Percentiles rank a stretch among this genome's conserved stretches.
Conservation (phyloP, 2,113 vertebrate genomes). For the Cololabis saira region DNA sequence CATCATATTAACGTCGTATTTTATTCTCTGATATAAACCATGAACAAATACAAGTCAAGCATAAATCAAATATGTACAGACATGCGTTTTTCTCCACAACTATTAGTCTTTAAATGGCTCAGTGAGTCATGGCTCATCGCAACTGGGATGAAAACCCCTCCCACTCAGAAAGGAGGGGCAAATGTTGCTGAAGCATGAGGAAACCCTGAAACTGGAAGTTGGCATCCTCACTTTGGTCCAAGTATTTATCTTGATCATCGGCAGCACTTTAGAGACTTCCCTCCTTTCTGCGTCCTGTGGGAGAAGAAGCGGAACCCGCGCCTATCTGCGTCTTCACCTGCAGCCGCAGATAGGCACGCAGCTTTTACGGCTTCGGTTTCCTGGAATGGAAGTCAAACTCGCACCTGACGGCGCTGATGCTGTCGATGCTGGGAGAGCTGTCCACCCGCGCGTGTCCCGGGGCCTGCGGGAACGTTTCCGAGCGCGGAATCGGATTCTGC, state of each 20-base stretch:
- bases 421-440: conserved; percentile 79
- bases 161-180: conserved; percentile 32
- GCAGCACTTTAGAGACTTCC: too few species aligned
- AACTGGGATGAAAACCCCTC: conserved; percentile 27
- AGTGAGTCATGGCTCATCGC: neutral
- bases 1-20: neutral
- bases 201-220: neutral
- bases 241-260: too few species aligned
- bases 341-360: neutral
- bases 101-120: too few species aligned
- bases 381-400: conserved; percentile 78
- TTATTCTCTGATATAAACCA: conserved; percentile 12
- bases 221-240: neutral
- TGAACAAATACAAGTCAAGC: neutral
- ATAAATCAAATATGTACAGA: too few species aligned
- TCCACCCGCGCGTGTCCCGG: conserved; percentile 69
- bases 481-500: conserved; percentile 59
- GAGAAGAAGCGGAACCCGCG: too few species aligned
- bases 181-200: conserved; percentile 1
- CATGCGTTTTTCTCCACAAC: too few species aligned
- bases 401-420: conserved; percentile 82
- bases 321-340: neutral
- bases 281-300: too few species aligned
- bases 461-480: conserved; percentile 73
- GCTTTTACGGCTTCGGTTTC: conserved; percentile 30